Evolutionary conservation across 2,113 vertebrate genomes (phyloP).

Genomic region (Forbesichthys papilliferus): DNA sequence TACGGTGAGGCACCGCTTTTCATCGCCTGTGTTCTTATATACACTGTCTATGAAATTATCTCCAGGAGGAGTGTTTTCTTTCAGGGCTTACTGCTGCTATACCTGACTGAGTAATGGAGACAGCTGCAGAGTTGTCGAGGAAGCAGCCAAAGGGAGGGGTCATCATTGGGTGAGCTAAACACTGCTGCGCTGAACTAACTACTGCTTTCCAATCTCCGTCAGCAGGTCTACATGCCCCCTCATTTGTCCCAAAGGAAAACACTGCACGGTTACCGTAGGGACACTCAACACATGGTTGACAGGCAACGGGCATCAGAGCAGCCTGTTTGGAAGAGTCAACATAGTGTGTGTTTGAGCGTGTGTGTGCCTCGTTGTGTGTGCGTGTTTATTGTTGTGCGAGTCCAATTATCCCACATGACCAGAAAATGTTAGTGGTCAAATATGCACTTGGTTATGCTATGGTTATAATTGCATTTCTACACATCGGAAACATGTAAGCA

Average conservation of each 20-base stretch:
- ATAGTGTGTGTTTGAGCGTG: no score
- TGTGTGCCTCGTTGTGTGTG: no score
- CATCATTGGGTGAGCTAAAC: constrained; percentile 53
- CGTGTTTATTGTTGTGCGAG: constrained; percentile 13
- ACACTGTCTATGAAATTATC: not conserved
- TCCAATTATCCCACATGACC: no score
- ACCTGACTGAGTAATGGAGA: constrained; percentile 60
- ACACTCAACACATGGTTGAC: no score
- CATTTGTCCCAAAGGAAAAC: constrained; percentile 30
- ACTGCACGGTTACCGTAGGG: constrained; percentile 15
- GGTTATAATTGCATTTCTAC: no score
- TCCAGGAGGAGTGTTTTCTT: constrained; percentile 30
- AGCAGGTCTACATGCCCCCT: constrained; percentile 25
- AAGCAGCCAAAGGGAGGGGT: constrained; percentile 53
- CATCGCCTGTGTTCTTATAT: constrained; percentile 12
- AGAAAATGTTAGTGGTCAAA: constrained; percentile 10
- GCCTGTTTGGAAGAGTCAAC: no score
- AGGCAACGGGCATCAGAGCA: no score
- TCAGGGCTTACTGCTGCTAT: constrained; percentile 44
- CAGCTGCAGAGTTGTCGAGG: constrained; percentile 61
- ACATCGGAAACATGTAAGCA: no score
- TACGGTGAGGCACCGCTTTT: not conserved
- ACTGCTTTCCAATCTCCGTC: constrained; percentile 27
- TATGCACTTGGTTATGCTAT: no score
- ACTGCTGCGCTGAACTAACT: constrained; percentile 50